These are phyloP conservation scores for Mesitornis unicolor DNA, from an alignment of 2,113 vertebrate species.

Conservation along the genomic window DNA sequence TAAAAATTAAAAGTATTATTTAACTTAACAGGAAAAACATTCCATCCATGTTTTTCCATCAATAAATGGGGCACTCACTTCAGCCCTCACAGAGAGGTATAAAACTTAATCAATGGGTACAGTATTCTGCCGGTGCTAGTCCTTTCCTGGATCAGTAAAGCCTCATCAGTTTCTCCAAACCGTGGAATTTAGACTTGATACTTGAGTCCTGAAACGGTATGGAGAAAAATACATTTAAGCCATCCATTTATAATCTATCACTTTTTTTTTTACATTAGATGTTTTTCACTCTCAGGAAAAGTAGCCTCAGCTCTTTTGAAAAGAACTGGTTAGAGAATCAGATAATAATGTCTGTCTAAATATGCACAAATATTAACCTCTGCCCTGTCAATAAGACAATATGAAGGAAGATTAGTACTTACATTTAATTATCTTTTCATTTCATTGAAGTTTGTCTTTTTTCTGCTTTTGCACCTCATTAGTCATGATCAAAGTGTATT, in stretches of 20 bases:
- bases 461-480: slow-evolving; percentile 37
- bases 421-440: slow-evolving; percentile 7
- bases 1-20: neutral
- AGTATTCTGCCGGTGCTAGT: neutral
- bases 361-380: slow-evolving; percentile 1
- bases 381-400: neutral
- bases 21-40: neutral
- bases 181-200: neutral
- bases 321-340: neutral
- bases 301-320: neutral
- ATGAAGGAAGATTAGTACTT: neutral
- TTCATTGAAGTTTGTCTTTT: neutral
- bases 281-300: neutral
- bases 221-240: neutral
- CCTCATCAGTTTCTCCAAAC: neutral
- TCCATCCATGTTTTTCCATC: neutral
- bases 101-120: neutral
- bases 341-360: neutral
- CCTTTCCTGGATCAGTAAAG: neutral
- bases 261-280: neutral
- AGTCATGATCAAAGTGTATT: slow-evolving; percentile 57
- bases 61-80: neutral
- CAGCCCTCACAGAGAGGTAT: neutral
- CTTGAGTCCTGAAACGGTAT: neutral
- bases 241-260: neutral